phyloP scores from a whole-genome alignment of 2,797 vertebrate species.

The Streptopelia turtur region DNA sequence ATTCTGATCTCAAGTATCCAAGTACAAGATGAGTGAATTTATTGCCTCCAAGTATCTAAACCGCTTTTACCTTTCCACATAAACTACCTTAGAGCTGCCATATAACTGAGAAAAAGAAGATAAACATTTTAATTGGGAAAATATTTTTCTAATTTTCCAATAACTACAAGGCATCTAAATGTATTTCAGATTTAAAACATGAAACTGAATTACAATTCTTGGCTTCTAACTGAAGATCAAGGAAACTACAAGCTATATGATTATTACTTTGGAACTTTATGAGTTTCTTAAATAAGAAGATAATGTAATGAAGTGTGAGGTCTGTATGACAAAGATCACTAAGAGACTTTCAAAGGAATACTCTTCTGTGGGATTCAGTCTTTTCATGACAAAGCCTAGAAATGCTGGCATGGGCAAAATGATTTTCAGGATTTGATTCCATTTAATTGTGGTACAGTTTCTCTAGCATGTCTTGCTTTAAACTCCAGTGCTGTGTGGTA shows the following conservation, averaged over 20 bases:
- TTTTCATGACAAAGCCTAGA: not conserved
- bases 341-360: not conserved
- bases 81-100: not conserved
- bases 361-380: not conserved
- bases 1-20: not conserved
- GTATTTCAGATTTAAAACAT: not conserved
- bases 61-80: not conserved
- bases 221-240: not conserved
- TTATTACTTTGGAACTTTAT: not conserved
- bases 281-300: not conserved
- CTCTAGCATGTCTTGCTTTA: not conserved
- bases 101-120: not conserved
- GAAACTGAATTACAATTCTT: not conserved
- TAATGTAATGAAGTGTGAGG: not conserved
- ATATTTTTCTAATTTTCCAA: not conserved
- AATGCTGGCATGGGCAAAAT: not conserved
- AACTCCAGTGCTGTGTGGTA: not conserved
- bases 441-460: not conserved
- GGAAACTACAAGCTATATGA: not conserved
- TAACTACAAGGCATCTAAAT: not conserved
- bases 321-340: not conserved
- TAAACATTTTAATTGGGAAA: not conserved
- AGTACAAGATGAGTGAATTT: not conserved
- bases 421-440: not conserved
- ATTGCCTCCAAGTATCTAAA: not conserved